These are phyloP conservation scores for Arrhamphus sclerolepis DNA, from an alignment of 2,797 vertebrate species.

Conservation along the genomic window DNA sequence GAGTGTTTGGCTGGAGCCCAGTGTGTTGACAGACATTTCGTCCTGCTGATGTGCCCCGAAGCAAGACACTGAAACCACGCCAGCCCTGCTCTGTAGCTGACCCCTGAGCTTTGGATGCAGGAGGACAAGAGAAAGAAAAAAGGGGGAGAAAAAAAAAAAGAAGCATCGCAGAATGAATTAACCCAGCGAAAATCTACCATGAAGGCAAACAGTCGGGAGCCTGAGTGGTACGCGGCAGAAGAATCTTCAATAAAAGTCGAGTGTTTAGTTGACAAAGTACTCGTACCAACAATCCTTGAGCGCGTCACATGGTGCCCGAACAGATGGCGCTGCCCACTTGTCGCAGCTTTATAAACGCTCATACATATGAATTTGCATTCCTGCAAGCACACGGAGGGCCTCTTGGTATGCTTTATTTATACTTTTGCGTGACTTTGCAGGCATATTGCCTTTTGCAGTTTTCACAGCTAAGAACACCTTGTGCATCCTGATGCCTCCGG, in stretches of 20 bases:
- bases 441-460: background rate
- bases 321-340: background rate
- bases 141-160: too few relatives aligned
- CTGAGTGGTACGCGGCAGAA: background rate
- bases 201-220: conserved; percentile 1
- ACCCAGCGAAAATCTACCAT: conserved; percentile 7
- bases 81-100: conserved; percentile 22
- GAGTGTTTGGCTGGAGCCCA: conserved; percentile 25
- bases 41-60: conserved; percentile 45
- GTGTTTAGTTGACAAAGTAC: background rate
- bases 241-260: background rate
- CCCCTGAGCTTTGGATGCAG: conserved; percentile 19
- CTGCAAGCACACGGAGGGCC: background rate
- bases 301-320: background rate
- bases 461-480: background rate
- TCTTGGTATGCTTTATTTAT: background rate
- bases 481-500: background rate
- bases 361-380: background rate
- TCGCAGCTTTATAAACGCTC: background rate
- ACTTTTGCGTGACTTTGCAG: too few relatives aligned
- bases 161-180: conserved; percentile 13
- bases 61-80: conserved; percentile 27
- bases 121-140: conserved; percentile 7
- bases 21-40: conserved; percentile 23
- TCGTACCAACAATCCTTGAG: background rate